Evolutionary conservation across 1,140 invertebrate genomes (phyloP).

Genomic region (Trichonephila inaurata): DNA sequence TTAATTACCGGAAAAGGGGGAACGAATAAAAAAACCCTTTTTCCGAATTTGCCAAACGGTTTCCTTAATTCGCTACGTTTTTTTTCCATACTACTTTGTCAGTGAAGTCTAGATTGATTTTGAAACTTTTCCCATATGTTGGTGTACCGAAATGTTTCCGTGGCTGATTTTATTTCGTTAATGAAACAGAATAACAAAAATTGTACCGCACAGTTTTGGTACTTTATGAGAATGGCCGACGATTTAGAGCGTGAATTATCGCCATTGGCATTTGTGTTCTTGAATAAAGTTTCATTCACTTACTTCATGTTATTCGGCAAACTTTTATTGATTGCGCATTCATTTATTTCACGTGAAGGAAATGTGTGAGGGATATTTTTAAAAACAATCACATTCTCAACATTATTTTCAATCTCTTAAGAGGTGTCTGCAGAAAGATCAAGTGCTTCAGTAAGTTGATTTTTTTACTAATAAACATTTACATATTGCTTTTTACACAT

Average conservation of each 20-base stretch:
- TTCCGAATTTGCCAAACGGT: not conserved
- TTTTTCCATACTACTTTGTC: conserved; percentile 28
- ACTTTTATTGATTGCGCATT: not conserved
- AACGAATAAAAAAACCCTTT: not conserved
- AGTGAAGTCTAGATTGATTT: conserved; percentile 24
- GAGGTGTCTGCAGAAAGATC: not conserved
- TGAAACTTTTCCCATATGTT: conserved; percentile 19
- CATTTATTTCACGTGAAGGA: not conserved
- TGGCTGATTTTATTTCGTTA: conserved; percentile 15
- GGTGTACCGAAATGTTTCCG: conserved; percentile 21
- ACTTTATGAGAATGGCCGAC: not conserved
- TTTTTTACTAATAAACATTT: no score
- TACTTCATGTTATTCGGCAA: not conserved
- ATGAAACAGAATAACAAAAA: conserved; percentile 21
- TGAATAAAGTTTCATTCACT: not conserved
- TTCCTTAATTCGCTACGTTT: conserved; percentile 14
- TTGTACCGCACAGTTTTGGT: not conserved
- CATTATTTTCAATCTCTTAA: not conserved
- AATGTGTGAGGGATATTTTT: not conserved
- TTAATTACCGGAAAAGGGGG: conserved; percentile 41
- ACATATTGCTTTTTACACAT: no score
- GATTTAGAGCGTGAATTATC: conserved; percentile 38
- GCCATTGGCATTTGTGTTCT: conserved; percentile 29
- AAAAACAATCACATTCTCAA: not conserved
- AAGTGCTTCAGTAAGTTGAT: no score